phyloP scores from a whole-genome alignment of 1,140 invertebrate species.

The Zaprionus taronus region DNA sequence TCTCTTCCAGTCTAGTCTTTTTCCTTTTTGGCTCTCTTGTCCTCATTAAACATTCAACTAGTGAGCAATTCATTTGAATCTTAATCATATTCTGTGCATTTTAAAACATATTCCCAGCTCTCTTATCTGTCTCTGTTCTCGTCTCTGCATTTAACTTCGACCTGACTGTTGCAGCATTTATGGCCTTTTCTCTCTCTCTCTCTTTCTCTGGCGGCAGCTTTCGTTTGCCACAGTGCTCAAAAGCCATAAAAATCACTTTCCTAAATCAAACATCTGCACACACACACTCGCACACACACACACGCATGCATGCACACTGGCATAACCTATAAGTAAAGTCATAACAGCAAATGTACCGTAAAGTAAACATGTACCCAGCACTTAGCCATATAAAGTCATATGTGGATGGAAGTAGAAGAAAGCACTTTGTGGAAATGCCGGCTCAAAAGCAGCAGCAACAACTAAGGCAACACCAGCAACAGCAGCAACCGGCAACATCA shows the following conservation, averaged over 20 bases:
- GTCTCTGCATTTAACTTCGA: not conserved
- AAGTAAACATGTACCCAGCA: constrained; percentile 71
- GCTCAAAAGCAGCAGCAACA: constrained; percentile 35
- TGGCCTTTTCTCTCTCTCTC: constrained; percentile 2
- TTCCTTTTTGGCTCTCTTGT: not conserved
- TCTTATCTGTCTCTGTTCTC: no score
- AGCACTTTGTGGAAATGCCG: constrained; percentile 65
- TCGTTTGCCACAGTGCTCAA: constrained; percentile 33
- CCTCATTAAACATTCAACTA: not conserved
- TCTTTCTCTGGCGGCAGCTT: constrained; percentile 37
- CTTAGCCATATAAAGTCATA: constrained; percentile 63
- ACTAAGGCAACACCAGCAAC: constrained; percentile 8
- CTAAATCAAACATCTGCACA: constrained; percentile 69
- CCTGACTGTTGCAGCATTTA: not conserved
- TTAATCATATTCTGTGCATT: not conserved
- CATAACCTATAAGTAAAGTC: constrained; percentile 58
- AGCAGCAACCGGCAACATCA: constrained; percentile 9
- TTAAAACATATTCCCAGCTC: not conserved
- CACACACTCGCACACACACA: not conserved
- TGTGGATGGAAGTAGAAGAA: constrained; percentile 32
- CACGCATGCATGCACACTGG: not conserved
- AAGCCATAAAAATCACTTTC: constrained; percentile 54
- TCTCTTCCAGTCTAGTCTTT: constrained; percentile 18
- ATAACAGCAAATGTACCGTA: constrained; percentile 81
- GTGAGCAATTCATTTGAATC: not conserved